These are phyloP conservation scores for Prosopocoilus inquinatus DNA, from an alignment of 2,888 invertebrate genomes.

Conservation along the genomic window DNA sequence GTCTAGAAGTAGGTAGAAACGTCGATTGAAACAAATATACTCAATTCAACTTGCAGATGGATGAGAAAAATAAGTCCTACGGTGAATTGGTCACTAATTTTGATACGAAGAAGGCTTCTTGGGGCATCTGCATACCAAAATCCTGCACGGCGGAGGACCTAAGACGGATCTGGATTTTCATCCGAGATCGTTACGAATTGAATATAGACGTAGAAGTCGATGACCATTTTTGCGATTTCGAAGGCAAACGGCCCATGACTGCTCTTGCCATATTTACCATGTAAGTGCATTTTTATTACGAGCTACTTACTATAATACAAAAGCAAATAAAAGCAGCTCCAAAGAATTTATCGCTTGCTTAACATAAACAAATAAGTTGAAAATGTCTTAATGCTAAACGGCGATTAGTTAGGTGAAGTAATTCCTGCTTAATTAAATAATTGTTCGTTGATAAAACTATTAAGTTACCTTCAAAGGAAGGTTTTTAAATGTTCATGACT, in stretches of 20 bases:
- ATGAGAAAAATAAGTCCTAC: background rate
- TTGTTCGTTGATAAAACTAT: no score
- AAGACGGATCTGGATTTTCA: conserved; percentile 3
- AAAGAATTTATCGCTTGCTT: no score
- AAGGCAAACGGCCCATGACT: conserved; percentile 4
- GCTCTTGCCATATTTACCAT: conserved; percentile 10
- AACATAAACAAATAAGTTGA: no score
- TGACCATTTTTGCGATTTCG: conserved; percentile 13
- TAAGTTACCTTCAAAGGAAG: no score
- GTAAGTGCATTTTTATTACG: conserved; percentile 5
- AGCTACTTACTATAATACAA: background rate
- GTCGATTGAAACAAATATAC: background rate
- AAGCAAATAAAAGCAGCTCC: background rate
- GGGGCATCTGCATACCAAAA: conserved; percentile 14
- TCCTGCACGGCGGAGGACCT: conserved; percentile 10
- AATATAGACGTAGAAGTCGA: conserved; percentile 7
- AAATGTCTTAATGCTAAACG: no score
- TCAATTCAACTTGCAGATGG: background rate
- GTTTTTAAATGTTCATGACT: no score
- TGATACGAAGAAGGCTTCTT: conserved; percentile 5
- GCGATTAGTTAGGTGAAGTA: no score
- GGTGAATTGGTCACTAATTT: background rate
- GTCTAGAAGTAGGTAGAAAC: conserved; percentile 2
- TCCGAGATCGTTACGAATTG: conserved; percentile 6
- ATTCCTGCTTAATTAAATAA: no score